A percentile compares a stretch with the other conserved stretches of the same genome.
phyloP scores from a whole-genome alignment of 2,888 invertebrate genomes.

The Acanthoscelides obtectus region DNA sequence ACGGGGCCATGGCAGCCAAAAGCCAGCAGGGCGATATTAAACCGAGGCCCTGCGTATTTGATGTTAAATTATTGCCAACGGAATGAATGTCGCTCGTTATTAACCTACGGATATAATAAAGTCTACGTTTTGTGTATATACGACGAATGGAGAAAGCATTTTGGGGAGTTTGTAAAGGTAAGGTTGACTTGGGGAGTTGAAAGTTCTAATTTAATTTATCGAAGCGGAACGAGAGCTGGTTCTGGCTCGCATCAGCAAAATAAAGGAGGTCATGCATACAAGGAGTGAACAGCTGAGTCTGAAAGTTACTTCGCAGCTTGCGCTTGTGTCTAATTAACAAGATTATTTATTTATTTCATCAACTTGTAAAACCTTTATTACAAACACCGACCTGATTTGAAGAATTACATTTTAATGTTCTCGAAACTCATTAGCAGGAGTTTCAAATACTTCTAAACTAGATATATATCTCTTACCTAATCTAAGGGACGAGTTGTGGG shows the following conservation, averaged over 20 bases:
- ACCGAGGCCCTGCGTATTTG: constrained; percentile 26
- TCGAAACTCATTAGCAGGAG: too few relatives aligned
- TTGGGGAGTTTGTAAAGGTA: background rate
- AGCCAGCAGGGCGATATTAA: constrained; percentile 24
- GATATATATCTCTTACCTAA: too few relatives aligned
- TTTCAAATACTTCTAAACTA: too few relatives aligned
- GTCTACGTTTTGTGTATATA: background rate
- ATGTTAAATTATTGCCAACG: constrained; percentile 29
- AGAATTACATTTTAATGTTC: too few relatives aligned
- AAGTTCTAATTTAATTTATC: background rate
- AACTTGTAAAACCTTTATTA: too few relatives aligned
- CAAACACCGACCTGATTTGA: too few relatives aligned
- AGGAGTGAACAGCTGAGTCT: too few relatives aligned
- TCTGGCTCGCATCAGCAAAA: background rate
- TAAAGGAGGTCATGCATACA: too few relatives aligned
- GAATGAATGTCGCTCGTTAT: constrained; percentile 27
- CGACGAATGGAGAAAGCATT: background rate
- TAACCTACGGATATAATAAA: constrained; percentile 25
- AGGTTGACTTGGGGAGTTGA: background rate
- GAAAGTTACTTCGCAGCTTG: too few relatives aligned
- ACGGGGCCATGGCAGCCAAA: background rate
- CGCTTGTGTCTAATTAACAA: too few relatives aligned
- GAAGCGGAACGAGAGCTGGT: background rate
- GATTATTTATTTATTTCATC: too few relatives aligned
- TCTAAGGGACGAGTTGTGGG: too few relatives aligned